Evolutionary conservation across 2,113 vertebrate species (phyloP).

Genomic region (Delphinus delphis): DNA sequence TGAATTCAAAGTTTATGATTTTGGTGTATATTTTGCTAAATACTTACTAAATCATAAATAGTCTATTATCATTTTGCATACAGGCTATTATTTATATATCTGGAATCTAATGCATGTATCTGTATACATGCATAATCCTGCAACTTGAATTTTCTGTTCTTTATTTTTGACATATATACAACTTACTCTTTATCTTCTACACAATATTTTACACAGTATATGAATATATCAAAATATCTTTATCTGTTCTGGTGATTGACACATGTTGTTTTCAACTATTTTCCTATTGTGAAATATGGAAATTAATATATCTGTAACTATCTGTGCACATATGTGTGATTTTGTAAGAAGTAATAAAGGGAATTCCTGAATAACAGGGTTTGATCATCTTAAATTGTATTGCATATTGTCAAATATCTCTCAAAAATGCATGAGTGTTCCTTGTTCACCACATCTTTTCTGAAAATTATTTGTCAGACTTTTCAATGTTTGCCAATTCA

Average conservation of each 20-base stretch:
- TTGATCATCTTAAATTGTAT: not conserved
- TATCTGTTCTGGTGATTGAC: not conserved
- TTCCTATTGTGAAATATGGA: not conserved
- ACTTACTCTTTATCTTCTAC: not conserved
- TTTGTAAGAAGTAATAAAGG: not conserved
- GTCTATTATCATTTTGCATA: not conserved
- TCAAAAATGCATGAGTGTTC: accelerated
- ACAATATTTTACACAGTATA: not conserved
- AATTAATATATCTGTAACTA: not conserved
- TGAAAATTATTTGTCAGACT: not conserved
- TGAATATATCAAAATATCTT: not conserved
- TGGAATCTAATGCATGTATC: not conserved
- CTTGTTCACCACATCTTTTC: not conserved
- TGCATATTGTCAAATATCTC: not conserved
- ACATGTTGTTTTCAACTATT: not conserved
- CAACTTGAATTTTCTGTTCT: not conserved
- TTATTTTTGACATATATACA: not conserved
- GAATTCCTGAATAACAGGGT: not conserved
- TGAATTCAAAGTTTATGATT: not conserved
- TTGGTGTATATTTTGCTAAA: not conserved
- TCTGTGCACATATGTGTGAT: not conserved
- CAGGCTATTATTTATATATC: not conserved
- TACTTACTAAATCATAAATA: not conserved
- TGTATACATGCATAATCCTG: not conserved
- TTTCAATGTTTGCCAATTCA: not conserved